These are phyloP conservation scores for Araneus ventricosus DNA, from an alignment of 1,140 invertebrate species.

Conservation along the genomic window DNA sequence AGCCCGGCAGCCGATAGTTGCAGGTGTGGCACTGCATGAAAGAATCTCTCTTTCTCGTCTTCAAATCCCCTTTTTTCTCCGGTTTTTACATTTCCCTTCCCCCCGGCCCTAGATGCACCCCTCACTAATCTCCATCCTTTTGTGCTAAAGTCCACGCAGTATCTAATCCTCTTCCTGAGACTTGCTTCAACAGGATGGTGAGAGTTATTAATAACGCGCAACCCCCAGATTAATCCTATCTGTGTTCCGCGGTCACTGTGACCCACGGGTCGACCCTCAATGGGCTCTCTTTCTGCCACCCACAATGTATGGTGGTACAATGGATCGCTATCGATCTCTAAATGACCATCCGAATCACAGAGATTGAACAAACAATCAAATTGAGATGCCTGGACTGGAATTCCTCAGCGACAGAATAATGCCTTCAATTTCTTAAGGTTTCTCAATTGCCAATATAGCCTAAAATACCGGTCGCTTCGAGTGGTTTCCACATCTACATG, in stretches of 20 bases:
- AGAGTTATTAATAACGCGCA: constrained; percentile 74
- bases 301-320: constrained; percentile 56
- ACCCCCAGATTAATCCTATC: constrained; percentile 64
- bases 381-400: background rate
- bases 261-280: constrained; percentile 54
- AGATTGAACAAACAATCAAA: constrained; percentile 21
- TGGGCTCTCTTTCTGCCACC: constrained; percentile 45
- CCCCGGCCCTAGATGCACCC: constrained; percentile 4
- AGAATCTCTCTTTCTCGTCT: constrained; percentile 52
- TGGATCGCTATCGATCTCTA: constrained; percentile 54
- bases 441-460: too few relatives aligned
- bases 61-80: constrained; percentile 67
- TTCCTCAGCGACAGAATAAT: background rate
- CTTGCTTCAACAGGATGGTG: constrained; percentile 44
- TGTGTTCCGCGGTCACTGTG: constrained; percentile 59
- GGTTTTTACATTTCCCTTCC: constrained; percentile 67
- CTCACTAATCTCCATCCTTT: constrained; percentile 72
- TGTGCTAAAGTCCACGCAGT: constrained; percentile 68
- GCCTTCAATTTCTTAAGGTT: background rate
- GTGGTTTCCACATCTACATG: too few relatives aligned
- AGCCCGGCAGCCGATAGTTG: constrained; percentile 61
- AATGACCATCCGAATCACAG: constrained; percentile 60
- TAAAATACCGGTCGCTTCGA: too few relatives aligned
- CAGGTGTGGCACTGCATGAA: constrained; percentile 70
- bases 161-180: constrained; percentile 66